Percentiles rank a stretch among this genome's conserved stretches.
These are phyloP conservation scores for Anadara kagoshimensis DNA, from an alignment of 1,140 invertebrate species.

Conservation along the genomic window DNA sequence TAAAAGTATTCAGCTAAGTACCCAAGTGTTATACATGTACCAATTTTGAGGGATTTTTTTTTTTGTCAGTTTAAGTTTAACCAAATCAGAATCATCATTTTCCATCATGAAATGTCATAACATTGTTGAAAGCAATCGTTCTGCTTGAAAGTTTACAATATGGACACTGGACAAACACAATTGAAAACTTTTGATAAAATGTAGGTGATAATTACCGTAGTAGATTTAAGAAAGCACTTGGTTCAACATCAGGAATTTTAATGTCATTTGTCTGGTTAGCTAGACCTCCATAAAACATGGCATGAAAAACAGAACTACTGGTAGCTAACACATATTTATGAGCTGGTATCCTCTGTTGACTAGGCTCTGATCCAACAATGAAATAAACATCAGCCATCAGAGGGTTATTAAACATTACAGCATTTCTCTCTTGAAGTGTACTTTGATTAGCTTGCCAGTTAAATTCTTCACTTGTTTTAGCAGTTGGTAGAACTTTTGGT, in stretches of 20 bases:
- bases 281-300: slow-evolving; percentile 88
- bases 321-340: slow-evolving; percentile 89
- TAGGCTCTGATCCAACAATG: slow-evolving; percentile 79
- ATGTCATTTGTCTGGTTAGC: slow-evolving; percentile 82
- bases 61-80: too few species aligned
- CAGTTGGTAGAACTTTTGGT: slow-evolving; percentile 50
- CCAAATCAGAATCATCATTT: too few species aligned
- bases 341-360: slow-evolving; percentile 83
- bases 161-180: too few species aligned
- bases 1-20: too few species aligned
- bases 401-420: slow-evolving; percentile 88
- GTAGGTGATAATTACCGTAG: slow-evolving; percentile 75
- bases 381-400: slow-evolving; percentile 87
- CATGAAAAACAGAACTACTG: slow-evolving; percentile 89
- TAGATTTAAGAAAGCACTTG: slow-evolving; percentile 78
- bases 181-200: too few species aligned
- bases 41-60: too few species aligned
- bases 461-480: slow-evolving; percentile 82
- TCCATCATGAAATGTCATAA: too few species aligned
- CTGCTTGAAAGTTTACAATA: too few species aligned
- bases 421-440: slow-evolving; percentile 84
- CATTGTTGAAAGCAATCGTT: too few species aligned
- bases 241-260: slow-evolving; percentile 88
- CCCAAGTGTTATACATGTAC: too few species aligned
- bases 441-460: slow-evolving; percentile 77